phyloP scores from a whole-genome alignment of 2,888 invertebrate genomes.

The Eurytoma californica region DNA sequence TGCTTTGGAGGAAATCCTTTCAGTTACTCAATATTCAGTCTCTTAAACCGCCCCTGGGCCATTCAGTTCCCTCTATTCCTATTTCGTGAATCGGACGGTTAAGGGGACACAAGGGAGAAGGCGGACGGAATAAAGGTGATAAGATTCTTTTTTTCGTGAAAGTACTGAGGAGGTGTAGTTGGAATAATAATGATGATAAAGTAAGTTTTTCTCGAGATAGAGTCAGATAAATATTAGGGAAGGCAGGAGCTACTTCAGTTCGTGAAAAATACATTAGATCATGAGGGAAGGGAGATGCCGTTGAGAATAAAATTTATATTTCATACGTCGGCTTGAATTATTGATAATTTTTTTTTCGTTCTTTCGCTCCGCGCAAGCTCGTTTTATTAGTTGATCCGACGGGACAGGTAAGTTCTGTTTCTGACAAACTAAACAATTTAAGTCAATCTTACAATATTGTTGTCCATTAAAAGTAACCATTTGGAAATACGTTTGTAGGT shows the following conservation, averaged over 20 bases:
- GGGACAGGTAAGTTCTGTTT: too few species aligned
- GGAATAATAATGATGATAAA: constrained; percentile 34
- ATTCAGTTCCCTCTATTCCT: background rate
- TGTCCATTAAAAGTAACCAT: too few species aligned
- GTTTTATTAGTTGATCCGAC: too few species aligned
- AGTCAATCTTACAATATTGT: too few species aligned
- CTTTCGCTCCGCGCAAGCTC: too few species aligned
- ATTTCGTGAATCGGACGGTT: constrained; percentile 29
- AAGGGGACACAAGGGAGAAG: constrained; percentile 20
- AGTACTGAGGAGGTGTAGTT: background rate
- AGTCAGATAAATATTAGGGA: background rate
- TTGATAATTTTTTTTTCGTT: background rate
- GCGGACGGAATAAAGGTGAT: background rate
- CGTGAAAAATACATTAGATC: background rate
- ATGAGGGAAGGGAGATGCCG: background rate
- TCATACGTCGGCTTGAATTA: background rate
- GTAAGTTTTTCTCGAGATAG: constrained; percentile 1
- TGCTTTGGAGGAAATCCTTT: constrained; percentile 26
- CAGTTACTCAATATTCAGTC: constrained; percentile 55
- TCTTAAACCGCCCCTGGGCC: constrained; percentile 52
- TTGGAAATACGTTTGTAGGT: too few species aligned
- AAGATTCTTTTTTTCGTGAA: too few species aligned
- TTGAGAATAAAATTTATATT: background rate
- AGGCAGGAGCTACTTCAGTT: background rate
- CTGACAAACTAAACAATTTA: too few species aligned